Evolutionary conservation across 2,797 vertebrate genomes (phyloP), one percentile per base, ranked within the genome.

Genomic region (Lagodon rhomboides): DNA sequence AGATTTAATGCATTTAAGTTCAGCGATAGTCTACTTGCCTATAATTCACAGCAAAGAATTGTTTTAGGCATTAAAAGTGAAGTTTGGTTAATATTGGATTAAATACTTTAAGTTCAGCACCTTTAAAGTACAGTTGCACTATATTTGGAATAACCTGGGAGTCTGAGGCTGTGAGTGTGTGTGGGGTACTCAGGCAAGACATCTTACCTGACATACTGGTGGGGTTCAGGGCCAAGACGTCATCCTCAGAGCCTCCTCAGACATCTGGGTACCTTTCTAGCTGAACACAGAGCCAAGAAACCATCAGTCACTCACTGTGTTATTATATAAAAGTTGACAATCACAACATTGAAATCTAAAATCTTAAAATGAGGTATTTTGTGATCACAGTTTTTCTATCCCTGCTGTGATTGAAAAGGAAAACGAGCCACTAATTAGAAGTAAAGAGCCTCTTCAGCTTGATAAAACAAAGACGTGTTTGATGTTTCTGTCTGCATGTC

Each of bases 171-270:
- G 22, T 20, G 64, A 27, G 60, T 22, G 53, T 73, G 30, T 53
- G 22, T n/a, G 1, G 17, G 6, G 38, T 22, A 3, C 23, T 44
- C 17, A 11, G 49, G 34, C 4, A 20, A 15, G n/a, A 41, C 27
- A 47, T 76, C 92, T 93, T 84, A 96, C 95, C 95, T 96, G 95
- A 96, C 95, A 96, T 96, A 92, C 93, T 96, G 95, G 88, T 91
- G 92, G 90, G 89, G 82, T 93, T 95, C 90, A 96, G 79, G 94
- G 94, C 85, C 90, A 82, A 86, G 92, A 88, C 87, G 81, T 93
- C 94, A 94, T 96, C 93, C 92, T 95, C 90, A 89, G 87, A 86
- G 89, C 87, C 84, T 90, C 92, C 85, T 89, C 91, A 86, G 91
- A 92, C 94, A 89, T 93, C 89, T 93, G 87, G 85, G 85, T 88